Evolutionary conservation across 2,797 vertebrate species (phyloP), one percentile per base, ranked within the genome.

Genomic region (Urocyon cinereoargenteus): DNA sequence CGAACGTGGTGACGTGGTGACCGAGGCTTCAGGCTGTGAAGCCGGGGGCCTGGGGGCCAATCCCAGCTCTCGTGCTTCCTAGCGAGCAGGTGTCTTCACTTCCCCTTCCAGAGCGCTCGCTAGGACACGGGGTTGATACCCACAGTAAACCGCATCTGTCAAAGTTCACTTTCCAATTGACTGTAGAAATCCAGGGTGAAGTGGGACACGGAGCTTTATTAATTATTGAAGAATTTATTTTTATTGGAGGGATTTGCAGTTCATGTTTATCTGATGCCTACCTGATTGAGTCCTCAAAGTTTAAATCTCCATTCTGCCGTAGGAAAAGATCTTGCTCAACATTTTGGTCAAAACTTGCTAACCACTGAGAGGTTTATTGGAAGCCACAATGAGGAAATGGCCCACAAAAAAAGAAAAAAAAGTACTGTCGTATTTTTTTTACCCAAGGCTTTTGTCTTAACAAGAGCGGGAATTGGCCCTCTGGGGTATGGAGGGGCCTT

Each of bases 401-500:
- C 89, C 86, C 87, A 73, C 36, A 90, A 90, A 96, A 82, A 70
- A 62, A 84, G 6, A 22, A 75, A 36, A n/a, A 70, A n/a, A 34
- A 66, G 40, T 21, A 66, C 10, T 11, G 1, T 21, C 75, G 16
- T 94, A 66, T 57, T 88, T 94, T 91, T 95, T 94, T 86, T 87
- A 77, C 28, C 21, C 70, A 89, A 96, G 22, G 11, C 3, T 94
- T 97, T 91, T 92, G 36, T 88, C 53, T 68, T 84, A 95, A 97
- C 66, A 97, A 97, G 77, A 97, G 78, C 84, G 98, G 98, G 85
- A 95, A 95, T 91, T 96, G 14, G 49, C 26, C 26, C 57, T 96
- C 55, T 89, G 64, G 51, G 26, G 19, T 89, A 86, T 77, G 97
- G 91, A 92, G 92, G 86, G 81, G 68, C 12, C 97, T 98, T 98